Percentiles rank a stretch among this genome's conserved stretches.
Evolutionary conservation across 1,140 invertebrate genomes (phyloP).

Genomic region (Saccostrea echinata): DNA sequence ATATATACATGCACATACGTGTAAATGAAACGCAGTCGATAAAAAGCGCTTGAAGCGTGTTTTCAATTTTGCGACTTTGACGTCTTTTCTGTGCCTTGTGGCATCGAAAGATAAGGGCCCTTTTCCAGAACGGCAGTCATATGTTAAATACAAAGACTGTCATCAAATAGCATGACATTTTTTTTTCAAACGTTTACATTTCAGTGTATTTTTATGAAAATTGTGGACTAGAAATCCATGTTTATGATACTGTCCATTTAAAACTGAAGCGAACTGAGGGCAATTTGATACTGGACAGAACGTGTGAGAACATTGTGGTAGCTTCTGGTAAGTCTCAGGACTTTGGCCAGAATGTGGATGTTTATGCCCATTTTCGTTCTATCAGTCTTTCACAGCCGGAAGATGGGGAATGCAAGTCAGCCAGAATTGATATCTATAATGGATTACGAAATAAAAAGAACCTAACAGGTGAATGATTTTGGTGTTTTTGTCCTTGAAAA

Average conservation of each 20-base stretch:
- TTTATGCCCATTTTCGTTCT: constrained; percentile 4
- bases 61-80: too few relatives aligned
- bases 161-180: too few relatives aligned
- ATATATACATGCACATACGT: too few relatives aligned
- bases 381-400: not conserved
- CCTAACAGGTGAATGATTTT: not conserved
- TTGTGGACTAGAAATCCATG: constrained; percentile 26
- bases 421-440: constrained; percentile 26
- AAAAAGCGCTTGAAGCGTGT: too few relatives aligned
- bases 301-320: not conserved
- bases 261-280: constrained; percentile 14
- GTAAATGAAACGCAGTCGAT: too few relatives aligned
- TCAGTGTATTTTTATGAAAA: constrained; percentile 34
- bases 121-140: too few relatives aligned
- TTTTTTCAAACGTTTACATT: too few relatives aligned
- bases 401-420: not conserved
- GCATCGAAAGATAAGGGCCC: too few relatives aligned
- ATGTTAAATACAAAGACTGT: too few relatives aligned
- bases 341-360: not conserved
- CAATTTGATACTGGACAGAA: not conserved
- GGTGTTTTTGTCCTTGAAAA: too few relatives aligned
- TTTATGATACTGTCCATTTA: constrained; percentile 25
- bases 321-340: not conserved
- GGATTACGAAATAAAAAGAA: constrained; percentile 22
- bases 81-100: too few relatives aligned